Percentiles rank a stretch among this genome's conserved stretches.
phyloP scores from a whole-genome alignment of 2,113 vertebrate genomes.

The Solenodon paradoxus region DNA sequence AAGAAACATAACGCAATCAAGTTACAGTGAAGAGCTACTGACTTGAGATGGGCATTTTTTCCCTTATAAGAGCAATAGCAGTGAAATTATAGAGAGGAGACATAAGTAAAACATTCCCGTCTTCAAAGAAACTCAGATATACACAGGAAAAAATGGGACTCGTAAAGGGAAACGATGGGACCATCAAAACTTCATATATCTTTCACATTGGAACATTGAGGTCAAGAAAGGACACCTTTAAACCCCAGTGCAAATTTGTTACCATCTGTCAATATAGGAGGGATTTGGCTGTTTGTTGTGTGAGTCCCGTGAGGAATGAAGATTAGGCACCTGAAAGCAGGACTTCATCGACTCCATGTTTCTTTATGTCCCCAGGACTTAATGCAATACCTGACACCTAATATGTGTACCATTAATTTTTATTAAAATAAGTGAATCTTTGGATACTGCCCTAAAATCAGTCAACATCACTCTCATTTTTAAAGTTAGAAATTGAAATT shows the following conservation, averaged over 20 bases:
- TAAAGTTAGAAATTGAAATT: conserved; percentile 19
- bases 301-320: not conserved
- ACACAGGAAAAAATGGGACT: too few species aligned
- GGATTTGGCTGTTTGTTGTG: not conserved
- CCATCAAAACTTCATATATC: not conserved
- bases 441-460: not conserved
- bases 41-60: not conserved
- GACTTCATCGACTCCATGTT: not conserved
- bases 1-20: not conserved
- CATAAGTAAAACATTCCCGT: not conserved
- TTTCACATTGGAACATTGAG: not conserved
- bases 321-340: not conserved
- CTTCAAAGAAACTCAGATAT: not conserved
- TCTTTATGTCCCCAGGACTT: not conserved
- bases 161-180: not conserved
- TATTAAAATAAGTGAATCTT: not conserved
- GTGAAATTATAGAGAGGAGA: not conserved
- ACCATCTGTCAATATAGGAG: not conserved
- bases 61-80: not conserved
- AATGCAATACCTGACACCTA: not conserved
- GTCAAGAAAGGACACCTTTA: not conserved
- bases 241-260: not conserved
- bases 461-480: not conserved
- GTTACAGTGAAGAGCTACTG: not conserved
- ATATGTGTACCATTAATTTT: not conserved